Evolutionary conservation across 2,797 vertebrate genomes (phyloP).

Genomic region (Knipowitschia caucasica): DNA sequence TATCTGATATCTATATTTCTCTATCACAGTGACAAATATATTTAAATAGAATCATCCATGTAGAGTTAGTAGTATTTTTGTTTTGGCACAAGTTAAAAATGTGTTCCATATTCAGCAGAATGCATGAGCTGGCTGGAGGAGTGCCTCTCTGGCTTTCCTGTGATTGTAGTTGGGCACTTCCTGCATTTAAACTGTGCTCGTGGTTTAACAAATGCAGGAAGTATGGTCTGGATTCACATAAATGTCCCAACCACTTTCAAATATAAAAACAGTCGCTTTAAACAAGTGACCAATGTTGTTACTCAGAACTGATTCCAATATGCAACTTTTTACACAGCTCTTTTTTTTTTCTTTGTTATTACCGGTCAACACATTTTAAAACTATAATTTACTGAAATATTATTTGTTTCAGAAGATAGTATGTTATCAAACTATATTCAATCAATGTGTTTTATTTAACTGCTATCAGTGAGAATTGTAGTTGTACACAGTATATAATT

Average conservation of each 20-base stretch:
- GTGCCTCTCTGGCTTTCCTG: constrained; percentile 49
- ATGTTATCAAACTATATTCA: too few species aligned
- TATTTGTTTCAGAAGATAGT: too few species aligned
- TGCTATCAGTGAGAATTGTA: too few species aligned
- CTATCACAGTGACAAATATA: too few species aligned
- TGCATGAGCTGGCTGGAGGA: constrained; percentile 26
- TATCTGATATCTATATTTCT: too few species aligned
- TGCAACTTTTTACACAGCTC: neutral
- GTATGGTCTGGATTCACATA: constrained; percentile 27
- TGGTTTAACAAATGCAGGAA: constrained; percentile 69
- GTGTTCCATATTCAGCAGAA: neutral
- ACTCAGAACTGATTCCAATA: neutral
- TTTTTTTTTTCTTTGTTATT: too few species aligned
- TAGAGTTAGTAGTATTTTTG: neutral
- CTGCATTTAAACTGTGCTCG: constrained; percentile 38
- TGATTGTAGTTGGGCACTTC: constrained; percentile 55
- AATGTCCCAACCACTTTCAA: constrained; percentile 16
- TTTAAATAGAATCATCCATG: too few species aligned
- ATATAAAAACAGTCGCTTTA: constrained; percentile 17
- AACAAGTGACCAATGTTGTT: neutral
- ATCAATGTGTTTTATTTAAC: too few species aligned
- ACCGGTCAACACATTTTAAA: too few species aligned
- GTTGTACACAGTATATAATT: too few species aligned
- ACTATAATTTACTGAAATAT: too few species aligned
- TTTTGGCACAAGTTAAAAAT: too few species aligned